Evolutionary conservation across 2,888 invertebrate species (phyloP).

Genomic region (Stenodema calcarata): DNA sequence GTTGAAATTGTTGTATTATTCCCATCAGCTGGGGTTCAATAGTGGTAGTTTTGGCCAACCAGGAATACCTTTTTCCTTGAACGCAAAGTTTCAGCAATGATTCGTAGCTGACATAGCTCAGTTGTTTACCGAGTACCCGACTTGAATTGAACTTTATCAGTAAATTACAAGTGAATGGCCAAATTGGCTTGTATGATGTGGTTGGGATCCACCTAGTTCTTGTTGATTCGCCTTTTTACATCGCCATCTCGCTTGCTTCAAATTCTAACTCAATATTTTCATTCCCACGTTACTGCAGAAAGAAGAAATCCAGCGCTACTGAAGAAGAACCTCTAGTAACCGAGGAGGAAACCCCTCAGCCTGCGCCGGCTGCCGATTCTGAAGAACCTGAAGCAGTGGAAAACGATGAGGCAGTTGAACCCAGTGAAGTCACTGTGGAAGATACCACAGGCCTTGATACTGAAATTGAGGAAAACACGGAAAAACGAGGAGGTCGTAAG

Average conservation of each 20-base stretch:
- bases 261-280: background rate
- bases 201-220: no score
- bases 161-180: no score
- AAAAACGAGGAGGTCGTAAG: constrained; percentile 58
- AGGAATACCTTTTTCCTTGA: no score
- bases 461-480: constrained; percentile 63
- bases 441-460: constrained; percentile 59
- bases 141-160: no score
- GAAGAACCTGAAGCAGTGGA: constrained; percentile 59
- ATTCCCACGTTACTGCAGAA: background rate
- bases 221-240: background rate
- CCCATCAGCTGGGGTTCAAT: no score
- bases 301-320: constrained; percentile 14
- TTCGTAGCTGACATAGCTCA: background rate
- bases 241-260: background rate
- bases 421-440: constrained; percentile 51
- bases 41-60: no score
- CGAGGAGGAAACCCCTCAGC: constrained; percentile 57
- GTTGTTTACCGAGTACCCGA: no score
- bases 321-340: constrained; percentile 28
- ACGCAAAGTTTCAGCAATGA: no score
- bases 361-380: background rate
- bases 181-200: no score
- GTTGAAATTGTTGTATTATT: no score
- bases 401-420: constrained; percentile 61